A percentile compares a stretch with the other conserved stretches of the same genome.
phyloP scores from a whole-genome alignment of 2,888 invertebrate genomes.

The Laspeyria flexula region DNA sequence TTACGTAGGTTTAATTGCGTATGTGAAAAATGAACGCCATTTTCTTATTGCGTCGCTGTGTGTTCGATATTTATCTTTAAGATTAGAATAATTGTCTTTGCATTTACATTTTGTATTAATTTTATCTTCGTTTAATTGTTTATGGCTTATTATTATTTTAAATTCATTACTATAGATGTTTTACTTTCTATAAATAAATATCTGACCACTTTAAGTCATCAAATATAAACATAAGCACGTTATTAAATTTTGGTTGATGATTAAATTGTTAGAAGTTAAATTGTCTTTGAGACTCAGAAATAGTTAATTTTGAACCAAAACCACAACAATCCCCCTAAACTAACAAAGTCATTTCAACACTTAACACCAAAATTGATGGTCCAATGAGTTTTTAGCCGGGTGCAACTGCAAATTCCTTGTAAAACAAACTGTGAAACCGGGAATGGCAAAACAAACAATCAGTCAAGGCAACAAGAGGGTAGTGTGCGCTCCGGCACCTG shows the following conservation, averaged over 20 bases:
- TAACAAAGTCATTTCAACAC: constrained; percentile 32
- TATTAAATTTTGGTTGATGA: too few species aligned
- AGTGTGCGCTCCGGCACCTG: constrained; percentile 63
- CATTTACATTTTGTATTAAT: too few species aligned
- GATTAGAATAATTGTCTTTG: too few species aligned
- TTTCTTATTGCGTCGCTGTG: constrained; percentile 3
- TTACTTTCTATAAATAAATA: too few species aligned
- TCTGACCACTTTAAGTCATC: too few species aligned
- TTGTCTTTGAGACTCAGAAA: too few species aligned
- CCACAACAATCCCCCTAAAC: constrained; percentile 17
- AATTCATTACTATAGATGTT: too few species aligned
- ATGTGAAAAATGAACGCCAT: constrained; percentile 37
- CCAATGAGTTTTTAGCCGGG: constrained; percentile 44
- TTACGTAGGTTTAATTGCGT: constrained; percentile 49
- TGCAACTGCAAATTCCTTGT: constrained; percentile 65
- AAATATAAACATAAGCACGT: too few species aligned
- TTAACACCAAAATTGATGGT: constrained; percentile 43
- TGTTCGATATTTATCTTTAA: not conserved
- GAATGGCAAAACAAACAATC: constrained; percentile 72
- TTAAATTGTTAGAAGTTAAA: too few species aligned
- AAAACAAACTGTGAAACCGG: constrained; percentile 61
- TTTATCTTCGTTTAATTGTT: too few species aligned
- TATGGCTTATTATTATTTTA: too few species aligned
- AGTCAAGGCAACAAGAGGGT: constrained; percentile 62
- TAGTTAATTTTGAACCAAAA: constrained; percentile 6